Base-by-base conservation (phyloP, 37 sponge, comb jelly and placozoan species). In the Spongilla lacustris region DNA sequence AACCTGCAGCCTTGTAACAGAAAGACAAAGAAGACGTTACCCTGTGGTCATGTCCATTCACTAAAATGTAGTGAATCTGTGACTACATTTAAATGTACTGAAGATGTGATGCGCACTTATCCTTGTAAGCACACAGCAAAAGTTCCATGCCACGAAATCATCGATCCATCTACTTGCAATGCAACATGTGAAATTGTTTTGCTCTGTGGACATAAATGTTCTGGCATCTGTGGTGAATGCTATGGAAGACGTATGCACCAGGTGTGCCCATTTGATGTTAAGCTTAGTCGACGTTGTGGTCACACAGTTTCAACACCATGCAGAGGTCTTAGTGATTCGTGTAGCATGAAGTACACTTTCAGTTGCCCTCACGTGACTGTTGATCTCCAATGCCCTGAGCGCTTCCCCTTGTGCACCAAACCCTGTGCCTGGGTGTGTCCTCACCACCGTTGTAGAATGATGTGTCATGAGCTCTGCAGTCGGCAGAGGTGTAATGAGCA, bases 161-260 rank as follows among this genome's bases (percentile, higher is more conserved):
- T 35, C 30, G 33, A 35, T 23, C 67, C n/a, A 6, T 66, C 11
- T 27, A 78, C 34, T 2, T 90, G 90, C 76, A 78, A 75, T 31
- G 27, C 36, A 24, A 70, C 17, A 14, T 95, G 95, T 50, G 31
- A 36, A 2, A 25, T 9, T 0, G 83, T 72, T 0, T 83, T 92
- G 11, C 35, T 66, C 1, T 95, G 95, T 89, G 95, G 95, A 14
- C 95, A 95, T 67, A 32, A 28, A 14, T 95, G 95, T 32, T 21
- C 41, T 26, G 93, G 90, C 33, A 73, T 29, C 36, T 93, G 93
- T 80, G 82, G 90, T 19, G 66, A 89, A 12, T 85, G 82, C 49
- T 75, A 22, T 48, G 29, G 22, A 69, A 72, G 72, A 26, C 71
- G 79, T 12, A 91, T 86, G 31, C 91, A 91, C 30, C 25, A 71